Evolutionary conservation across 2,113 vertebrate species (phyloP).

Genomic region (Centropus unirufus): DNA sequence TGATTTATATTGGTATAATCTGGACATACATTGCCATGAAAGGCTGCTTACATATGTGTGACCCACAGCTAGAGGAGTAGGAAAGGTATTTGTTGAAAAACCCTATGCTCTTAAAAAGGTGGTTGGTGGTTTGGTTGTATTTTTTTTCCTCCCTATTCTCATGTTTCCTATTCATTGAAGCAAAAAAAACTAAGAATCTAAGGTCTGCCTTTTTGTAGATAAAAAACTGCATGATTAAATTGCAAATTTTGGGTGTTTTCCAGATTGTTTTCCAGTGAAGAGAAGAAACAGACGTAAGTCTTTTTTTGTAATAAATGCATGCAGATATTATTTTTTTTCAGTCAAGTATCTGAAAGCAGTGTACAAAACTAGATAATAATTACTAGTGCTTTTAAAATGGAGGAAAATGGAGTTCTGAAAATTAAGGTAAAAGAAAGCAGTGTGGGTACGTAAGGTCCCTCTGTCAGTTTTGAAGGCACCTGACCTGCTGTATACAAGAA

Average conservation of each 20-base stretch:
- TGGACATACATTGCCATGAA: neutral
- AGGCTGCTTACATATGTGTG: neutral
- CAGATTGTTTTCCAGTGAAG: neutral
- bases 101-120: neutral
- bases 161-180: neutral
- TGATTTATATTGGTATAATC: neutral
- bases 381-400: neutral
- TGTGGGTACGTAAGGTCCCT: neutral
- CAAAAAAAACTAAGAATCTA: neutral
- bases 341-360: neutral
- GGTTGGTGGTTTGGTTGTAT: neutral
- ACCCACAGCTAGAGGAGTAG: neutral
- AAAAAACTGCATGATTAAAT: neutral
- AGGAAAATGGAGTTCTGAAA: neutral
- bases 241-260: neutral
- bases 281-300: neutral
- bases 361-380: neutral
- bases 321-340: neutral
- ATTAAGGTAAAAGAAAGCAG: neutral
- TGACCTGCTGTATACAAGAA: neutral
- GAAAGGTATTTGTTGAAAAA: neutral
- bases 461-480: neutral
- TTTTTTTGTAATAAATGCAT: neutral
- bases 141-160: neutral
- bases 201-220: constrained; percentile 52